Base-by-base conservation (phyloP, 2,797 vertebrate genomes). In the Echiichthys vipera region DNA sequence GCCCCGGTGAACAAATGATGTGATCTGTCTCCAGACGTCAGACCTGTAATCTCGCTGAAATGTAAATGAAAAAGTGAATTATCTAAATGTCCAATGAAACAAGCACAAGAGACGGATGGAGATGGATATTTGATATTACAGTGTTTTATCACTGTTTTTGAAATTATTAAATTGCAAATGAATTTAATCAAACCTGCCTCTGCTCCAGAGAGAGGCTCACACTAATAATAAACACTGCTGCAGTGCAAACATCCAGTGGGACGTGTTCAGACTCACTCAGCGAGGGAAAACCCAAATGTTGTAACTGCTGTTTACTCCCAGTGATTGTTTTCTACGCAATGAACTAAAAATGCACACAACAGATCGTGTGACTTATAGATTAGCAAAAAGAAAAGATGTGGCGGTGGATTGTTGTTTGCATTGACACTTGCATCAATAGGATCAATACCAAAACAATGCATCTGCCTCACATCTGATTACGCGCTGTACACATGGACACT, bases 231-330 rank as follows among this genome's bases (percentile, higher is more conserved):
- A 65, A 64, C n/a, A 4, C 14, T 29, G 30, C 34, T 57, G 27
- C n/a, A 45, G n/a, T 17, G 7, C 36, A 57, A 56, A 59, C n/a
- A 45, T 49, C 11, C 71, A 37, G 24, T 5, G 17, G 36, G 56
- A 51, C 7, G 14, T 49, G 9, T 27, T 46, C 30, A 37, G 5
- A 61, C 20, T 43, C 18, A 14, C 20, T 10, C 69, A 49, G 42
- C 27, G n/a, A 29, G 34, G 29, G 5, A 63, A 62, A 53, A 43
- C 22, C 24, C 27, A 57, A 22, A 49, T 65, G 63, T 59, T 66
- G 24, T 11, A 46, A 51, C 45, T 54, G 30, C 6, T 46, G 20
- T 42, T 6, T 49, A 37, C 25, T 64, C n/a, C 5, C 1, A 4
- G 5, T 42, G 54, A 65, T 37, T 30, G 18, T 25, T 55, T 13